phyloP scores from a whole-genome alignment of 2,888 invertebrate species.

The Meganola albula region DNA sequence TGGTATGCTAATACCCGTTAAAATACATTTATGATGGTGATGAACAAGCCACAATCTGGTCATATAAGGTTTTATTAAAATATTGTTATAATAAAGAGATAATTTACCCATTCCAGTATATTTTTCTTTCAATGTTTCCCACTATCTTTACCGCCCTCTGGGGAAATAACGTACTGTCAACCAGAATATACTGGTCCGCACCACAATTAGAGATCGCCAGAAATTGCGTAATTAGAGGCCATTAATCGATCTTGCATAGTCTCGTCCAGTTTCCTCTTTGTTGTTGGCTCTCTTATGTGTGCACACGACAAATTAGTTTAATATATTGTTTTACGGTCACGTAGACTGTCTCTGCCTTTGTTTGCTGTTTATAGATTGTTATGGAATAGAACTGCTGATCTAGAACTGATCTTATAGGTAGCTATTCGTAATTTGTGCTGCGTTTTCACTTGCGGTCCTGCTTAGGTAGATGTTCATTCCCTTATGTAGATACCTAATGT shows the following conservation, averaged over 20 bases:
- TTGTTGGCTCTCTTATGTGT: slow-evolving; percentile 29
- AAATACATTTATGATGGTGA: too few species aligned
- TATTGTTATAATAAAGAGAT: too few species aligned
- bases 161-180: slow-evolving; percentile 77
- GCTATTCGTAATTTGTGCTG: too few species aligned
- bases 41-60: too few species aligned
- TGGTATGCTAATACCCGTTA: too few species aligned
- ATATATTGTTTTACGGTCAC: slow-evolving; percentile 27
- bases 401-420: too few species aligned
- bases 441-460: too few species aligned
- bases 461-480: too few species aligned
- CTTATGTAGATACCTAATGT: too few species aligned
- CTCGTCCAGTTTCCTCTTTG: slow-evolving; percentile 45
- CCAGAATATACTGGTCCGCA: slow-evolving; percentile 69
- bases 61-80: too few species aligned
- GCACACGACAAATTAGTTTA: slow-evolving; percentile 28
- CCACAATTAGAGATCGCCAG: slow-evolving; percentile 76
- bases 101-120: too few species aligned
- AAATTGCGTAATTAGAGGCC: slow-evolving; percentile 74
- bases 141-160: slow-evolving; percentile 74
- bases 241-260: slow-evolving; percentile 71
- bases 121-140: slow-evolving; percentile 44
- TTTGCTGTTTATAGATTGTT: slow-evolving; percentile 4
- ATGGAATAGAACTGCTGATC: slow-evolving; percentile 6
- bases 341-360: slow-evolving; percentile 13